These are phyloP conservation scores for Chymomyza fuscimana DNA, from an alignment of 2,888 invertebrate species.

Conservation along the genomic window DNA sequence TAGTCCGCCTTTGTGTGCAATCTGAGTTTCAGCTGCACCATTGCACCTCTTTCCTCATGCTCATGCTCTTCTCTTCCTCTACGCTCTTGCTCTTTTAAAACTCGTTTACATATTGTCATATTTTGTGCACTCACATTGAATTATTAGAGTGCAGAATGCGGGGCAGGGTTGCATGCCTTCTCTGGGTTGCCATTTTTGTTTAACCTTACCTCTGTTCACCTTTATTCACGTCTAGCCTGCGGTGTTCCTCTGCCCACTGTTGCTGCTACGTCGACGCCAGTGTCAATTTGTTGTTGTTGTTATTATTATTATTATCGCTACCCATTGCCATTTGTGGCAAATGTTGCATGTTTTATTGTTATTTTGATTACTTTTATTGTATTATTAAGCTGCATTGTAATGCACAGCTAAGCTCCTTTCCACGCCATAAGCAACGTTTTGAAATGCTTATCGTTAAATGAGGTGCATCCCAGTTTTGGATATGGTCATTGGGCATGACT, in stretches of 20 bases:
- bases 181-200: background rate
- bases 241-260: constrained; percentile 4
- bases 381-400: constrained; percentile 74
- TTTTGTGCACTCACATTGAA: constrained; percentile 60
- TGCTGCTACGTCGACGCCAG: constrained; percentile 11
- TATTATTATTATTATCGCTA: constrained; percentile 32
- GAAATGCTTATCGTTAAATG: constrained; percentile 13
- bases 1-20: constrained; percentile 55
- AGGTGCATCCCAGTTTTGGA: background rate
- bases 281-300: constrained; percentile 27
- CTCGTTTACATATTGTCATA: constrained; percentile 75
- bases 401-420: constrained; percentile 47
- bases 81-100: constrained; percentile 46
- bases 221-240: background rate
- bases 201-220: background rate
- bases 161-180: constrained; percentile 36
- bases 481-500: background rate
- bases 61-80: constrained; percentile 36
- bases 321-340: constrained; percentile 63
- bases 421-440: constrained; percentile 46
- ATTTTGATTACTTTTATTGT: constrained; percentile 77
- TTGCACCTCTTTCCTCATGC: constrained; percentile 18
- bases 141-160: constrained; percentile 28
- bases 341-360: constrained; percentile 77
- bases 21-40: constrained; percentile 29